Evolutionary conservation across 2,888 invertebrate genomes (phyloP).

Genomic region (Pocota personata): DNA sequence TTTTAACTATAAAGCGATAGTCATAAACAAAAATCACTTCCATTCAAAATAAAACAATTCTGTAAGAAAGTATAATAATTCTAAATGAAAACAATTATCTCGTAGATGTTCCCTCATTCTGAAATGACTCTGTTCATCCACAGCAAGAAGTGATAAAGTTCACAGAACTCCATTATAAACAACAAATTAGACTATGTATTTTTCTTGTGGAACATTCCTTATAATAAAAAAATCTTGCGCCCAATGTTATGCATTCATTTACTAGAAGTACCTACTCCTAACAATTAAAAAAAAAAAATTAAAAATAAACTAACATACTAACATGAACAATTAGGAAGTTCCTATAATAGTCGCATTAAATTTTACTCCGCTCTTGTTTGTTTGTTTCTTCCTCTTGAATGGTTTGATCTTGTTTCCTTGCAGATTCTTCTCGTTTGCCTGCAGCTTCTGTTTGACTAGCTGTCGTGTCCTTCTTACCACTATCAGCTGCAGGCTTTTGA

Average conservation of each 20-base stretch:
- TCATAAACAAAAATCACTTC: conserved; percentile 21
- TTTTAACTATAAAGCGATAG: conserved; percentile 20
- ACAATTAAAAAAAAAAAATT: conserved; percentile 22
- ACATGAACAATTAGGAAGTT: background rate
- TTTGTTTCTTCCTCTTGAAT: conserved; percentile 35
- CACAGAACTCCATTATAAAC: conserved; percentile 23
- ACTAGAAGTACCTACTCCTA: conserved; percentile 14
- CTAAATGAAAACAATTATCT: conserved; percentile 1
- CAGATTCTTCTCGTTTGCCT: background rate
- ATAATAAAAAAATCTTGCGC: background rate
- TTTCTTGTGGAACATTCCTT: conserved; percentile 29
- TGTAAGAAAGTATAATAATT: conserved; percentile 11
- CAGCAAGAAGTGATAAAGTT: conserved; percentile 17
- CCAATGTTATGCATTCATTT: conserved; percentile 23
- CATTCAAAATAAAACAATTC: background rate
- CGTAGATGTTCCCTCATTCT: background rate
- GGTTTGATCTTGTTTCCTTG: conserved; percentile 13
- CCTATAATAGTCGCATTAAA: conserved; percentile 23
- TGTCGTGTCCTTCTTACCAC: background rate
- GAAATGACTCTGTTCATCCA: background rate
- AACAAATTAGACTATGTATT: conserved; percentile 19
- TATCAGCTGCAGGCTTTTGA: background rate
- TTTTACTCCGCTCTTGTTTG: conserved; percentile 65
- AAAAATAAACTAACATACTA: conserved; percentile 14
- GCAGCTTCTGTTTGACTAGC: background rate